Evolutionary conservation across 2,113 vertebrate genomes (phyloP).

Genomic region (Odontophorus gujanensis): DNA sequence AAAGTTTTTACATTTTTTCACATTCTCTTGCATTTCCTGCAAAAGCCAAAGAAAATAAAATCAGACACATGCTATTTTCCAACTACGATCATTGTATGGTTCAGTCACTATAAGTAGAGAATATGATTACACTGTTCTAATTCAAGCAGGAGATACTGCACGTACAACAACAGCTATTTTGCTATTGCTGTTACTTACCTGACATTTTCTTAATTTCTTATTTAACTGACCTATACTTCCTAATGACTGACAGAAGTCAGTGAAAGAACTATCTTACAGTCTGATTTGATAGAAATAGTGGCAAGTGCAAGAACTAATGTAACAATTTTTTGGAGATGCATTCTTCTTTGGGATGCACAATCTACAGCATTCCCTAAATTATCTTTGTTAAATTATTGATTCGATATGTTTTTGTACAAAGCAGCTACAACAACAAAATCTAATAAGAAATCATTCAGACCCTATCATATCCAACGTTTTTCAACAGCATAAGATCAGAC

Average conservation of each 20-base stretch:
- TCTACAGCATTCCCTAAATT: fast-evolving
- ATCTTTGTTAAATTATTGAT: neutral
- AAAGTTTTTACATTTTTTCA: constrained; percentile 93
- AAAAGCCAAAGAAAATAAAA: neutral
- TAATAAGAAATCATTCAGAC: constrained; percentile 7
- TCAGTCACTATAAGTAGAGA: neutral
- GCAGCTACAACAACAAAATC: neutral
- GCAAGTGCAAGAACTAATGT: neutral
- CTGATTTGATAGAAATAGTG: neutral
- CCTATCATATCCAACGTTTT: neutral
- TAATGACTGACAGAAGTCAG: neutral
- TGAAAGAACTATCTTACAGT: neutral
- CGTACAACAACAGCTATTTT: neutral
- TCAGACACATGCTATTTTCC: neutral
- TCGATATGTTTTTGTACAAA: neutral
- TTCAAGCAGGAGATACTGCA: neutral
- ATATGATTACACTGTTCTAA: neutral
- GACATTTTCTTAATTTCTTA: neutral
- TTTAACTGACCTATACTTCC: neutral
- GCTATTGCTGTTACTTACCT: neutral
- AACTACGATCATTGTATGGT: neutral
- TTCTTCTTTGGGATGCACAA: neutral
- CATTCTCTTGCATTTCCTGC: constrained; percentile 92
- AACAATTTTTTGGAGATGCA: neutral
- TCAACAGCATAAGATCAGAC: neutral